A percentile compares a stretch with the other conserved stretches of the same genome.
These are phyloP conservation scores for Ambastaia sidthimunki DNA, from an alignment of 2,797 vertebrate genomes.

Conservation along the genomic window DNA sequence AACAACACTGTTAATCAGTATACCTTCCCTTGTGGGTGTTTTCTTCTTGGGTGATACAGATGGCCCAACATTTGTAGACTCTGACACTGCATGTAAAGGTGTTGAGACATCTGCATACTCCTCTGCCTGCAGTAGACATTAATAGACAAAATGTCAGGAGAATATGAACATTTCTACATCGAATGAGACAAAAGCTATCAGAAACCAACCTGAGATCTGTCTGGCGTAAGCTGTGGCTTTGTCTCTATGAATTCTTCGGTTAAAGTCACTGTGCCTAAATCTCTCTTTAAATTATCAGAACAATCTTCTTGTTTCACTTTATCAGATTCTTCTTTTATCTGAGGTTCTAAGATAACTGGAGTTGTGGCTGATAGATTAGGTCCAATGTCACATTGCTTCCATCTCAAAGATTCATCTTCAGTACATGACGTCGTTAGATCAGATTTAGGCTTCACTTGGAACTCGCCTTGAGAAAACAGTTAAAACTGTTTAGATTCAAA, in stretches of 20 bases:
- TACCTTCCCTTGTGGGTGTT: slow-evolving; percentile 22
- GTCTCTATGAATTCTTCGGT: background rate
- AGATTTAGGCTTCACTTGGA: slow-evolving; percentile 13
- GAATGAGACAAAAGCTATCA: background rate
- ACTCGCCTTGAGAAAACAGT: background rate
- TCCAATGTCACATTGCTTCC: background rate
- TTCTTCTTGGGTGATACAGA: slow-evolving; percentile 24
- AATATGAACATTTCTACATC: background rate
- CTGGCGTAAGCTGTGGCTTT: background rate
- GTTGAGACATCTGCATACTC: background rate
- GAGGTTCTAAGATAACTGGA: background rate
- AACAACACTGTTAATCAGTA: background rate
- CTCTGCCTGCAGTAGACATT: slow-evolving; percentile 26
- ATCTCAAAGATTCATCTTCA: background rate
- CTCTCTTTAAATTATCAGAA: background rate
- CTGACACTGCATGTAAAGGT: background rate
- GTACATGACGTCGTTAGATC: background rate
- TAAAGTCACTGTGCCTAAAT: background rate
- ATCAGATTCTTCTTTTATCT: slow-evolving; percentile 20
- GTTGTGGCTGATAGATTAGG: background rate
- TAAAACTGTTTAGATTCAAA: background rate
- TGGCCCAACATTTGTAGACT: background rate
- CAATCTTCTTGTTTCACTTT: slow-evolving; percentile 2
- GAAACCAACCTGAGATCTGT: background rate
- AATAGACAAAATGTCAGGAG: background rate